Conservation (phyloP, 2,888 invertebrate species). For the Erebia epiphron region DNA sequence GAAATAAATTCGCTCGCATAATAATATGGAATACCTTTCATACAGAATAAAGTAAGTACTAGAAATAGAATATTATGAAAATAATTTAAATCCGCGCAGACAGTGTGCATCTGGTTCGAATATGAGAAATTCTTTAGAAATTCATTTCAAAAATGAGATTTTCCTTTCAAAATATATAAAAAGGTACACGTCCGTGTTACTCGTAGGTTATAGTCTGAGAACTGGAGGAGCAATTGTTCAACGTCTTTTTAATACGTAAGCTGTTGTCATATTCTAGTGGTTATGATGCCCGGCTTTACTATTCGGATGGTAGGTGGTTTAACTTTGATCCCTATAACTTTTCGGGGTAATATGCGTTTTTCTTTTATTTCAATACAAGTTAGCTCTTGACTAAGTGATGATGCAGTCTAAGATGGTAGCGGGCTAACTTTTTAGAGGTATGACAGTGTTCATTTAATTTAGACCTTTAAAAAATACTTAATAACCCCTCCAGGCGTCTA, state of each 20-base stretch:
- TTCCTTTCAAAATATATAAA: constrained; percentile 31
- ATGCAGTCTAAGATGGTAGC: too few species aligned
- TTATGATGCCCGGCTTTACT: too few species aligned
- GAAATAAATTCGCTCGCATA: neutral
- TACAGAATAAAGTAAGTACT: neutral
- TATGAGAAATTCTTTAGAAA: constrained; percentile 34
- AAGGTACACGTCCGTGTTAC: constrained; percentile 20
- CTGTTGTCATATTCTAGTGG: neutral
- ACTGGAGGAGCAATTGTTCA: neutral
- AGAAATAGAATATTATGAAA: constrained; percentile 13
- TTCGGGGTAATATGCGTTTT: too few species aligned
- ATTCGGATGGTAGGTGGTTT: too few species aligned
- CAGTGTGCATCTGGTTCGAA: constrained; percentile 25
- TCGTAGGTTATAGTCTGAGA: constrained; percentile 3
- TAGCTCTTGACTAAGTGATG: too few species aligned
- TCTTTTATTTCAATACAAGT: too few species aligned
- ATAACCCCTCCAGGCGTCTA: too few species aligned
- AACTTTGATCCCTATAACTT: too few species aligned
- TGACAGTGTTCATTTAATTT: too few species aligned
- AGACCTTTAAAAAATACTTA: too few species aligned
- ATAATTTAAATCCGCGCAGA: constrained; percentile 26
- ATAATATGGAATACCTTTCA: neutral
- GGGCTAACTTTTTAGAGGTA: too few species aligned
- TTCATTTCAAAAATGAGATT: constrained; percentile 34
- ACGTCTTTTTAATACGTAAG: neutral